phyloP scores from a whole-genome alignment of 2,888 invertebrate genomes.

The Diabrotica balteata region DNA sequence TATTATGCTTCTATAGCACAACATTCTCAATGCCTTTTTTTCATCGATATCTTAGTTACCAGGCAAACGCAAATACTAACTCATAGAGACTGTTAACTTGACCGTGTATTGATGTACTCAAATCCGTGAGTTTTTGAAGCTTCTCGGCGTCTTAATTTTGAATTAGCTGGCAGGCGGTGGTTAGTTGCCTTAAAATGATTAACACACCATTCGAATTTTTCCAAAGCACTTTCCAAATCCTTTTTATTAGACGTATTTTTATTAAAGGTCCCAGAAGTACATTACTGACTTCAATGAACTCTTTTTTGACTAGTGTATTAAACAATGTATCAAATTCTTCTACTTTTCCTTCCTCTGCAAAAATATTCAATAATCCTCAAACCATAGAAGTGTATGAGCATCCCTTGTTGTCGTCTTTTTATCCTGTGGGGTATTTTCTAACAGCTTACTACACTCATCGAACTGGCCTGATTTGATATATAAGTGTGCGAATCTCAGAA shows the following conservation, averaged over 20 bases:
- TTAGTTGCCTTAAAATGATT: slow-evolving; percentile 71
- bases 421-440: slow-evolving; percentile 60
- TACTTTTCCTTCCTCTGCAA: slow-evolving; percentile 72
- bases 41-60: no score
- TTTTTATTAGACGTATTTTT: slow-evolving; percentile 75
- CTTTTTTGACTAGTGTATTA: slow-evolving; percentile 66
- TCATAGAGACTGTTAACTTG: slow-evolving; percentile 86
- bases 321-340: slow-evolving; percentile 69
- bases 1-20: no score
- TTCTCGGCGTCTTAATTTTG: slow-evolving; percentile 77
- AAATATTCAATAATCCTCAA: slow-evolving; percentile 72
- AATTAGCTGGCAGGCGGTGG: slow-evolving; percentile 74
- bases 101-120: slow-evolving; percentile 74
- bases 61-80: slow-evolving; percentile 81
- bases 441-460: slow-evolving; percentile 68
- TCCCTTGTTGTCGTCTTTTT: slow-evolving; percentile 55
- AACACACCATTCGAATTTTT: slow-evolving; percentile 74
- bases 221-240: slow-evolving; percentile 72
- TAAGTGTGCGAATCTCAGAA: slow-evolving; percentile 66
- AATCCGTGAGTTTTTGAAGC: slow-evolving; percentile 83
- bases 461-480: slow-evolving; percentile 67
- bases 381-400: slow-evolving; percentile 66
- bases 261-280: slow-evolving; percentile 76
- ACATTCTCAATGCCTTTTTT: no score
- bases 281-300: slow-evolving; percentile 69